phyloP scores from a whole-genome alignment of 2,113 vertebrate genomes.

The Eublepharis macularius region DNA sequence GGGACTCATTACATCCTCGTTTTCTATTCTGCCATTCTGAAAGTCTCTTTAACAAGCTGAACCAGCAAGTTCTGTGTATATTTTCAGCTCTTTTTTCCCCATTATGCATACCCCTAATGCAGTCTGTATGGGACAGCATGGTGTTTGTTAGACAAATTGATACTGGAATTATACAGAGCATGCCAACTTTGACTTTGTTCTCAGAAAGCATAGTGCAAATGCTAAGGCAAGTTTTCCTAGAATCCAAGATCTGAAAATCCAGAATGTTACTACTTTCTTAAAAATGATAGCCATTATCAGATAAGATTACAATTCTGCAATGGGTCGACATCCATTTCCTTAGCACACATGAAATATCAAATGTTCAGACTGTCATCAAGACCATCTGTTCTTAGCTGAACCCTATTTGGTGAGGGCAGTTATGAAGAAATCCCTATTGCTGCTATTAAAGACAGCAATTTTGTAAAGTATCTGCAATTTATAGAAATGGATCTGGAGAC shows the following conservation, averaged over 20 bases:
- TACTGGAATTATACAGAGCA: neutral
- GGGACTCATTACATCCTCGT: too few species aligned
- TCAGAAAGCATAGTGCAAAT: neutral
- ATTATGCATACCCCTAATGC: too few species aligned
- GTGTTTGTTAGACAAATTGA: neutral
- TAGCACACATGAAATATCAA: neutral
- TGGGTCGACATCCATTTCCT: constrained; percentile 7
- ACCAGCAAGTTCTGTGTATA: too few species aligned
- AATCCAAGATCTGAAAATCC: constrained; percentile 2
- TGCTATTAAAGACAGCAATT: neutral
- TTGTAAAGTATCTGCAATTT: neutral
- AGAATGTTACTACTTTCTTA: neutral
- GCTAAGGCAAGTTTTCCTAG: neutral
- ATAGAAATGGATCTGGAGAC: neutral
- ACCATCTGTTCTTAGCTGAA: neutral
- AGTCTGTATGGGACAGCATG: too few species aligned
- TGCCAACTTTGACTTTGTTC: neutral
- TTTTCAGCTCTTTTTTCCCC: too few species aligned
- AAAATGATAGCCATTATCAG: constrained; percentile 5
- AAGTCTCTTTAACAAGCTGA: too few species aligned
- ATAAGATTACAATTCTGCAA: neutral
- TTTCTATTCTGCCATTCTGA: too few species aligned
- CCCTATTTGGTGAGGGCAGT: neutral
- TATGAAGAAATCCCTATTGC: neutral
- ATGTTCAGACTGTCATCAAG: neutral